phyloP scores from a whole-genome alignment of 1,140 invertebrate species.

The Trachelipus rathkii region DNA sequence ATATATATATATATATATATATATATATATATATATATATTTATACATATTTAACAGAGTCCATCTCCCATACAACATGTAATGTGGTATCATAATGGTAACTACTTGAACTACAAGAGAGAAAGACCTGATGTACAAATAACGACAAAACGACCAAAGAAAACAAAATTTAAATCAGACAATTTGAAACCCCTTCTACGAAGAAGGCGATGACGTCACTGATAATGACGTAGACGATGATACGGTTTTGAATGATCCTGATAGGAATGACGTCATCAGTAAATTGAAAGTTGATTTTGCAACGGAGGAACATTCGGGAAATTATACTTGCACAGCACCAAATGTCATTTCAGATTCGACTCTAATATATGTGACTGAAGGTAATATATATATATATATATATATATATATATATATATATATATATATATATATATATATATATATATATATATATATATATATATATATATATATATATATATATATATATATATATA shows the following conservation, averaged over 20 bases:
- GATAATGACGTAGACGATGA: not conserved
- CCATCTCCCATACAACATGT: constrained; percentile 52
- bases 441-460: constrained; percentile 7
- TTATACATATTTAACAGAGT: constrained; percentile 46
- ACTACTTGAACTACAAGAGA: constrained; percentile 86
- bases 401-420: not conserved
- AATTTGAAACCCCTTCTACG: not conserved
- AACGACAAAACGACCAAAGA: not conserved
- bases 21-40: too few species aligned
- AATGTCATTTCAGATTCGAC: constrained; percentile 36
- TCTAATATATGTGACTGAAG: constrained; percentile 42
- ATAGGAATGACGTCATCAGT: not conserved
- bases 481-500: not conserved
- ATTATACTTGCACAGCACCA: constrained; percentile 40
- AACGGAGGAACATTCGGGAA: constrained; percentile 37
- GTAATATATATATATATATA: constrained; percentile 12
- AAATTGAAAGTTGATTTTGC: constrained; percentile 19
- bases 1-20: too few species aligned
- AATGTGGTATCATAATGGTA: constrained; percentile 72
- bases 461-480: not conserved
- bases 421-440: not conserved
- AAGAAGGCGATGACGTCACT: not conserved
- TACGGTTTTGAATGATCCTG: not conserved
- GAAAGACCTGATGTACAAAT: constrained; percentile 75
- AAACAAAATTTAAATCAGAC: too few species aligned